phyloP scores from a whole-genome alignment of 2,113 vertebrate genomes.

The Grammomys surdaster region DNA sequence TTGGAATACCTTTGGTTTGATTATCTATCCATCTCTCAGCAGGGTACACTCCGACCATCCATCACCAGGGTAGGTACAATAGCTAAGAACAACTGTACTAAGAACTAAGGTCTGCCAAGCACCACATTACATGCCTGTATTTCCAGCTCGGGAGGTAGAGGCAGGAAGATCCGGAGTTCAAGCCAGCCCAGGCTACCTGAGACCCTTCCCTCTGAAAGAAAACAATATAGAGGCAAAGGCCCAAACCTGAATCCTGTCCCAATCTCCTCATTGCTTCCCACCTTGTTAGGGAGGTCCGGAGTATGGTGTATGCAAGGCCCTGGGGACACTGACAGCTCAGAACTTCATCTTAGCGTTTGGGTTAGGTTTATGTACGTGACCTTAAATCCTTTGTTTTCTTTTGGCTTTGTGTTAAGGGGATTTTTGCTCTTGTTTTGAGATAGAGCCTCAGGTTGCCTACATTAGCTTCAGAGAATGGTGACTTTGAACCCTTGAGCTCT shows the following conservation, averaged over 20 bases:
- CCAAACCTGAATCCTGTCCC: slow-evolving; percentile 1
- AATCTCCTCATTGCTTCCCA: neutral
- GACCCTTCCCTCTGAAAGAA: neutral
- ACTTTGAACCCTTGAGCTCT: neutral
- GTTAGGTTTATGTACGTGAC: neutral
- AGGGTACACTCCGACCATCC: neutral
- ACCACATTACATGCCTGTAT: neutral
- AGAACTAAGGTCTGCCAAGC: neutral
- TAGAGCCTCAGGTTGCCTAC: neutral
- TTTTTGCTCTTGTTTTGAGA: neutral
- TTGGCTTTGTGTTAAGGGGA: neutral
- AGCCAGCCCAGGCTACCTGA: neutral
- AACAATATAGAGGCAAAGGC: neutral
- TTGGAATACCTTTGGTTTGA: neutral
- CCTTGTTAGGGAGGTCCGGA: neutral
- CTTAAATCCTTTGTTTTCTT: neutral
- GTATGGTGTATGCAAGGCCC: neutral
- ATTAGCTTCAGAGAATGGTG: neutral
- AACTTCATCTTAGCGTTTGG: neutral
- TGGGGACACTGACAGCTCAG: neutral
- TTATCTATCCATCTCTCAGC: neutral
- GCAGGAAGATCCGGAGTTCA: neutral
- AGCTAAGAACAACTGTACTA: neutral
- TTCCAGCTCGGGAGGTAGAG: neutral
- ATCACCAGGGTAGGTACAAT: too few species aligned